Percentiles rank a stretch among this genome's conserved stretches.
phyloP scores from a whole-genome alignment of 2,888 invertebrate genomes.

The Lycia hirtaria region DNA sequence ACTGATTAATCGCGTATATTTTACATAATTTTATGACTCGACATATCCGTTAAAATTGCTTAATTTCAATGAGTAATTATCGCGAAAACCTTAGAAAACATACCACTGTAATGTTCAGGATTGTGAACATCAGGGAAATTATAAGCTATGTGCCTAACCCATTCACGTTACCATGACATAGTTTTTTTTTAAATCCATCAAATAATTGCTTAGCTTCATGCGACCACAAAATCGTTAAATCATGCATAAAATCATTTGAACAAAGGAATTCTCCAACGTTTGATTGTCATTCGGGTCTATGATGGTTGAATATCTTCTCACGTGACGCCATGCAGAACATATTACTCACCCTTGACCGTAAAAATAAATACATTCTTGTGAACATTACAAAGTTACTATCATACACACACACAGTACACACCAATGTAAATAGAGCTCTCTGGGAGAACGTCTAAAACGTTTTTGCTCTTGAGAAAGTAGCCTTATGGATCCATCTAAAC shows the following conservation, averaged over 20 bases:
- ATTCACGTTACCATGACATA: too few species aligned
- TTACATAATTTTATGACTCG: too few species aligned
- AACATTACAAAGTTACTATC: constrained; percentile 33
- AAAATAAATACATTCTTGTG: constrained; percentile 50
- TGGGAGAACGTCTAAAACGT: constrained; percentile 26
- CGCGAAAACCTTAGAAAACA: too few species aligned
- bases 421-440: constrained; percentile 44
- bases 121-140: too few species aligned
- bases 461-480: constrained; percentile 31
- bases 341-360: constrained; percentile 73
- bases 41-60: too few species aligned
- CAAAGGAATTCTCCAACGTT: constrained; percentile 52
- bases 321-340: constrained; percentile 45
- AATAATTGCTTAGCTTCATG: background rate
- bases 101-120: too few species aligned
- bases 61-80: too few species aligned
- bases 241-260: constrained; percentile 42
- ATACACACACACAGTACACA: too few species aligned
- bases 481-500: constrained; percentile 35
- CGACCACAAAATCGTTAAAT: constrained; percentile 28
- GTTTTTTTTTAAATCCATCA: background rate
- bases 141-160: too few species aligned
- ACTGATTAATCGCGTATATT: too few species aligned
- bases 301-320: constrained; percentile 57
- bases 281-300: constrained; percentile 48